These are phyloP conservation scores for Pollenia griseotomentosa DNA, from an alignment of 2,888 invertebrate genomes.

Conservation along the genomic window DNA sequence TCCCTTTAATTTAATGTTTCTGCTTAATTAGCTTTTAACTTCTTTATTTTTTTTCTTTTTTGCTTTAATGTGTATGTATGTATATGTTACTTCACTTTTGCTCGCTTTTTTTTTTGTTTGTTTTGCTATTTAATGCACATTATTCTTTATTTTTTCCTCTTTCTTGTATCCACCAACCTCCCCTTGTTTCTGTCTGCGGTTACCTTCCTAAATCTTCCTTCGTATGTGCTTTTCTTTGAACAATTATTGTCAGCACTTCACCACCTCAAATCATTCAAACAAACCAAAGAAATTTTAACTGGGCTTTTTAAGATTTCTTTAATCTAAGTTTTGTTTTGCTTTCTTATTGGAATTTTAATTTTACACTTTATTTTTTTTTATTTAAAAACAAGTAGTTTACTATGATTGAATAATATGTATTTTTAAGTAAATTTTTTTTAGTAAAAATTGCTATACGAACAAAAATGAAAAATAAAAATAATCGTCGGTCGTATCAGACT, in stretches of 20 bases:
- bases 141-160: conserved; percentile 44
- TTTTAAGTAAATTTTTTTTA: conserved; percentile 37
- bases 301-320: not conserved
- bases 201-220: conserved; percentile 41
- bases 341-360: conserved; percentile 25
- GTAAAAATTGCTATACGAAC: conserved; percentile 66
- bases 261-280: conserved; percentile 26
- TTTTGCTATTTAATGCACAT: conserved; percentile 50
- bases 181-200: conserved; percentile 66
- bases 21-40: conserved; percentile 32
- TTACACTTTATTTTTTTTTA: conserved; percentile 16
- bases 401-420: conserved; percentile 19
- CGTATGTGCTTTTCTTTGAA: conserved; percentile 53
- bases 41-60: conserved; percentile 24
- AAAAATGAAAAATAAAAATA: conserved; percentile 72
- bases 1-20: conserved; percentile 50
- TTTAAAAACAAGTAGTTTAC: not conserved
- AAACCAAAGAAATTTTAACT: not conserved
- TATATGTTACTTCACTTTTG: conserved; percentile 33
- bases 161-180: conserved; percentile 57
- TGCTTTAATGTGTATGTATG: conserved; percentile 16
- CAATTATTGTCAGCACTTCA: conserved; percentile 54
- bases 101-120: conserved; percentile 33
- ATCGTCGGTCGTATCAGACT: conserved; percentile 64
- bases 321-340: not conserved